phyloP scores from a whole-genome alignment of 2,888 invertebrate species.

The Eulithis testata region DNA sequence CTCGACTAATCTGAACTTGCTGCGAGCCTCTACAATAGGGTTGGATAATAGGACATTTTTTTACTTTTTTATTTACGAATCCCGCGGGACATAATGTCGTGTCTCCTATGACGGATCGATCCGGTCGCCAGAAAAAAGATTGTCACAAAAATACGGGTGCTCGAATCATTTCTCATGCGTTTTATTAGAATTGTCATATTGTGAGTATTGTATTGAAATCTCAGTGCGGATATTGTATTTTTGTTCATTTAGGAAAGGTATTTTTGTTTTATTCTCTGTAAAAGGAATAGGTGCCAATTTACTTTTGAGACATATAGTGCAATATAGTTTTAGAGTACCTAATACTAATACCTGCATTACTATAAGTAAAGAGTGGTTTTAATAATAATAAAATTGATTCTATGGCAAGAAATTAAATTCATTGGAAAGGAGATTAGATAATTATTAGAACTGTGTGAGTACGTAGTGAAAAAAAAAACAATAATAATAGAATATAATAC shows the following conservation, averaged over 20 bases:
- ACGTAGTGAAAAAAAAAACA: no score
- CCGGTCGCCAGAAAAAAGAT: slow-evolving; percentile 54
- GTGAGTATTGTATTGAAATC: slow-evolving; percentile 42
- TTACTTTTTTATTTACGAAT: slow-evolving; percentile 70
- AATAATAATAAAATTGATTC: no score
- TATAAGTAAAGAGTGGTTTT: no score
- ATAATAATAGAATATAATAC: no score
- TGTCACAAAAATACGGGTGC: slow-evolving; percentile 46
- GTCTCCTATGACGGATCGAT: slow-evolving; percentile 76
- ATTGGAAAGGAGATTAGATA: no score
- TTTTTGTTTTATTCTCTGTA: slow-evolving; percentile 4
- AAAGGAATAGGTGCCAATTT: no score
- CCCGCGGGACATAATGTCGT: slow-evolving; percentile 56
- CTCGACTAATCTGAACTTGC: slow-evolving; percentile 78
- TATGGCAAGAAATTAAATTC: no score
- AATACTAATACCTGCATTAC: no score
- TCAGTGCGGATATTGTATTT: slow-evolving; percentile 37
- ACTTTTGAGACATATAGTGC: no score
- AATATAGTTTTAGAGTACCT: no score
- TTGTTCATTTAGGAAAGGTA: slow-evolving; percentile 24
- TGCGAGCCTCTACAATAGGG: slow-evolving; percentile 63
- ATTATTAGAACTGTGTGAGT: no score
- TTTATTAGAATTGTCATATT: slow-evolving; percentile 45
- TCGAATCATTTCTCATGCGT: slow-evolving; percentile 44
- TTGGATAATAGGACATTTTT: slow-evolving; percentile 74